Evolutionary conservation across 2,797 vertebrate genomes (phyloP).

Genomic region (Sebastiscus tertius): DNA sequence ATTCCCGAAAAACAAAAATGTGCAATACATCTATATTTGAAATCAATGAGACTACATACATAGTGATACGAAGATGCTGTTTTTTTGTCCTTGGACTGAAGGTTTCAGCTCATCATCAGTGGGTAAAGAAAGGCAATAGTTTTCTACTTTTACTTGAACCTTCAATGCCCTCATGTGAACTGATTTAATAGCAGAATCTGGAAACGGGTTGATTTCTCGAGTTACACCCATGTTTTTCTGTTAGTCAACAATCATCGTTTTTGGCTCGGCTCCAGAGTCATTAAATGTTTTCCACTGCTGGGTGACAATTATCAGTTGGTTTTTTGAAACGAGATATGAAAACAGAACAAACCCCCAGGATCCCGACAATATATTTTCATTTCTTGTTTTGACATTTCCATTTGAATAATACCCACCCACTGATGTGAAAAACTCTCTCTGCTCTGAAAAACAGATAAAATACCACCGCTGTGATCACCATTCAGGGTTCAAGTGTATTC

Average conservation of each 20-base stretch:
- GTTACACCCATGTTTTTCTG: constrained; percentile 12
- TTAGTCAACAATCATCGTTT: not conserved
- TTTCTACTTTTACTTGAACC: not conserved
- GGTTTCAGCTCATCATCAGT: not conserved
- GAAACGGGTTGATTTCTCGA: not conserved
- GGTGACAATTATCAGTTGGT: not conserved
- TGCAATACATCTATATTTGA: not conserved
- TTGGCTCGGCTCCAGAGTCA: not conserved
- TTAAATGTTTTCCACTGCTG: constrained; percentile 17
- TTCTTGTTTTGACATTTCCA: constrained; percentile 35
- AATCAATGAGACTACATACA: not conserved
- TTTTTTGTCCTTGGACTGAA: too few relatives aligned
- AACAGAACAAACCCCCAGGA: not conserved
- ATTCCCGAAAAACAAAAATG: not conserved
- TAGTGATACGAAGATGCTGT: not conserved
- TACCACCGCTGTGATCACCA: not conserved
- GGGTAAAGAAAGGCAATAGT: not conserved
- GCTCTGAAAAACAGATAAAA: constrained; percentile 10
- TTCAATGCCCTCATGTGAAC: not conserved
- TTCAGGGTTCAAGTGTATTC: not conserved
- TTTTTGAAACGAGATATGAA: not conserved
- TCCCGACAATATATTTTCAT: not conserved
- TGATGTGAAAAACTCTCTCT: constrained; percentile 6
- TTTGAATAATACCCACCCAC: constrained; percentile 15
- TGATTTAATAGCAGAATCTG: not conserved